Evolutionary conservation across 2,113 vertebrate genomes (phyloP), one percentile per base, ranked within the genome.

Genomic region (Tragelaphus buxtoni): DNA sequence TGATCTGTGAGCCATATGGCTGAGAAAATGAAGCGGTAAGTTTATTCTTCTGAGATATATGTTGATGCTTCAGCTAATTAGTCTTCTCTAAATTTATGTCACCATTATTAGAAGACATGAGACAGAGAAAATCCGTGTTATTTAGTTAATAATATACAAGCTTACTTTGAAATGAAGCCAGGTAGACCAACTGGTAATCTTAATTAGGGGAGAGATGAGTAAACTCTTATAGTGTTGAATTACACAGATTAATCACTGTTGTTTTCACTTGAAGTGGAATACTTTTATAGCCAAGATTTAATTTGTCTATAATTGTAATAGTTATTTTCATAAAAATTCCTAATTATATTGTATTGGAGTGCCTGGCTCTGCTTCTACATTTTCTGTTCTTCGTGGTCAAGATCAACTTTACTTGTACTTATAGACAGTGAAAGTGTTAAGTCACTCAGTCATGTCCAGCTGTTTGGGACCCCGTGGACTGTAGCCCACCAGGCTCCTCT

Each of bases 11-110:
- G 87, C 95, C 98, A 98, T 97, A 96, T 97, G 97, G 97, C 56
- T 92, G 93, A 97, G 97, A 95, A 98, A 97, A 97, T 98, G 90
- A 97, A 97, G 95, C n/a, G 22, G 53, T 85, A 39, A 90, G 69
- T 94, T 96, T 96, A 97, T 96, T 97, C 95, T 97, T 97, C 85
- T 88, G 98, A 98, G 96, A 96, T 97, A 30, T 82, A 94, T 96
- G 55, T 95, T 96, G 96, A 96, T 93, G 80, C 72, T 28, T 96
- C 77, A 53, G 85, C 87, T 97, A 98, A 98, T 98, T 97, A 98
- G 92, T 97, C 93, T 89, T 88, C 92, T 85, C 93, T 63, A 97
- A 92, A 96, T 97, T 97, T 95, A 47, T 97, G 96, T 95, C 97
- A 92, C 30, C 95, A 76, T 35, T 97, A 60, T 96, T 96, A 93